A percentile compares a stretch with the other conserved stretches of the same genome.
phyloP scores from a whole-genome alignment of 2,797 vertebrate species.

The Lepus oiostolus region DNA sequence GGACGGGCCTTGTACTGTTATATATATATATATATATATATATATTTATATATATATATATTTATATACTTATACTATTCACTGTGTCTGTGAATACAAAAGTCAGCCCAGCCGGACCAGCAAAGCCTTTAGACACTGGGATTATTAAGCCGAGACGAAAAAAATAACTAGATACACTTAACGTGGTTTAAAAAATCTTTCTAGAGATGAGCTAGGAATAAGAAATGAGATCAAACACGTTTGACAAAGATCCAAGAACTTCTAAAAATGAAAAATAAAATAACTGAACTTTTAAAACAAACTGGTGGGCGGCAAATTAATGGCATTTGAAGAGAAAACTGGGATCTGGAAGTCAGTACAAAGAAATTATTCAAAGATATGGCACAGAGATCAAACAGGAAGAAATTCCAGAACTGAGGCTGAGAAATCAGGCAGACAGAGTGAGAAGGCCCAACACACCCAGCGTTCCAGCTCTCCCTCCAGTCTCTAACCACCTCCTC shows the following conservation, averaged over 20 bases:
- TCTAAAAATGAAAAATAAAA: slow-evolving; percentile 66
- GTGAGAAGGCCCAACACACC: background rate
- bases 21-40: too few species aligned
- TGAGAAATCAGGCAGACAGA: background rate
- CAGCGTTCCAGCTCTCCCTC: background rate
- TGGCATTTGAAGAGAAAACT: slow-evolving; percentile 30
- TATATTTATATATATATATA: too few species aligned
- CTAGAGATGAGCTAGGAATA: slow-evolving; percentile 6
- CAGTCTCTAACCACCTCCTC: background rate
- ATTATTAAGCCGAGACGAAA: slow-evolving; percentile 28
- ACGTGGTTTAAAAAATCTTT: slow-evolving; percentile 5
- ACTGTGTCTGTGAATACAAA: background rate
- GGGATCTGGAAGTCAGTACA: background rate
- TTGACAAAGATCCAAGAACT: slow-evolving; percentile 41
- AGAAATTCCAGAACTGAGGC: background rate
- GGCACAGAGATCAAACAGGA: background rate
- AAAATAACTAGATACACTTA: slow-evolving; percentile 14
- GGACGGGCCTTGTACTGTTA: background rate
- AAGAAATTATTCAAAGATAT: slow-evolving; percentile 28
- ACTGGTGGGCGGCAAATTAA: slow-evolving; percentile 1
- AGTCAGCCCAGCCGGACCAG: background rate
- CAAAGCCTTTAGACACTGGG: background rate
- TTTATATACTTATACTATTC: too few species aligned
- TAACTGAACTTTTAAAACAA: slow-evolving; percentile 46
- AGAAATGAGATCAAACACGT: slow-evolving; percentile 48